Evolutionary conservation across 2,797 vertebrate genomes (phyloP), one percentile per base, ranked within the genome.

Genomic region (Lithobates pipiens): DNA sequence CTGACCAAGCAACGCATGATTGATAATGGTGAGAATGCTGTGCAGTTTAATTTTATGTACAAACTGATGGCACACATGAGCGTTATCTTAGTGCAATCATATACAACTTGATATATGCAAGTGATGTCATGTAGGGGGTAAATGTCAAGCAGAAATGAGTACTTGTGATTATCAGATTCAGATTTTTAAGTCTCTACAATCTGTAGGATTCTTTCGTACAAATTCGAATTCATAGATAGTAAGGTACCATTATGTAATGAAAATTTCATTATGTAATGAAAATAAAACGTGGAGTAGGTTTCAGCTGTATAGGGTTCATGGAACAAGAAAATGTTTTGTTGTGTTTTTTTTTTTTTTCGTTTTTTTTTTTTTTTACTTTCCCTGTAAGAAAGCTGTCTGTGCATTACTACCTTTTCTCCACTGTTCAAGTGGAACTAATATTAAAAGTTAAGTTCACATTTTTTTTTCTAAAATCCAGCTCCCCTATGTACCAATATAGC

Each of bases 1-100:
- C 93, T 99, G 18, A 99, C 98, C 91, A 99, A 99, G 71, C 98
- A 99, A 89, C 94, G 98, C 46, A 99, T 99, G 98, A 99, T 99
- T 16, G 98, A 99, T 91, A 99, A 99, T 0, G 98, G 98, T 99
- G 92, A 94, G 54, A 67, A 61, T 21, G 7, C 11, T 7, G 23
- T 46, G 11, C 44, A 46, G 8, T 11, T 46, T 46, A 2, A 10
- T 13, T 46, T 46, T 46, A 46, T 46, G 11, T 27, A 27, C 32
- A 34, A 3, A 32, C 8, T 21, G 63, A 36, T 63, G 23, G 32
- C 18, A 11, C 10, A n/a, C n/a, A 23, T 13, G 1, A 15, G 1
- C 23, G 39, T 1, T 65, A n/a, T 36, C 0, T 63, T 23, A 13
- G 10, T 61, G 29, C 27, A 2, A 67, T 67, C 5, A 67, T 13